Evolutionary conservation across 2,113 vertebrate genomes (phyloP), one percentile per base, ranked within the genome.

Genomic region (Budorcas taxicolor): DNA sequence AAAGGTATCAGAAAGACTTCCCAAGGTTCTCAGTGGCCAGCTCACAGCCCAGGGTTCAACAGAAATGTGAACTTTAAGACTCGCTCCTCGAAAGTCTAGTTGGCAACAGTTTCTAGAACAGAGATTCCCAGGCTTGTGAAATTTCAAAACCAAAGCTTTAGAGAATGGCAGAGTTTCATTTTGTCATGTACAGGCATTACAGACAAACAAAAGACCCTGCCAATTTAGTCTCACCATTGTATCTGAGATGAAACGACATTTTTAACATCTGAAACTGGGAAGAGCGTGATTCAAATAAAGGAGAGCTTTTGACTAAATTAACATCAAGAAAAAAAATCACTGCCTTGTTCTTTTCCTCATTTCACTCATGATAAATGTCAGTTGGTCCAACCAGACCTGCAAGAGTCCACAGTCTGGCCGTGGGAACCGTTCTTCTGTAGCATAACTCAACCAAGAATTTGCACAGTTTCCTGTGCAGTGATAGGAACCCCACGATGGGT

Each of bases 401-500:
- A 81, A 16, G 50, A 11, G 1, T 62, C 36, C 36, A 11, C 9
- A 2, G 6, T 6, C 47, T 17, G 19, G 40, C 13, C 15, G 21
- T 55, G 40, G 81, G 45, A 31, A 74, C 16, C 16, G 12, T 29
- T 58, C 36, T 10, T 78, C 78, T 40, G 23, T 8, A 9, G 40
- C 3, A 0, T n/a, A 58, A 27, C 23, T 52, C 19, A 67, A 25
- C 36, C 19, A 62, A 62, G 45, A 33, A 7, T 45, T 47, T 52
- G 85, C 31, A 62, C 45, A 60, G 2, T 9, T 89, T 45, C 58
- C 80, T 62, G 4, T 15, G 19, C n/a, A 71, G 14, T 12, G 31
- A 2, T 74, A 8, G 23, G 40, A 55, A 43, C 3, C 27, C 43
- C 23, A 8, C 1, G 0, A 31, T 3, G 10, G 10, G 25, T 15